Percentiles rank a stretch among this genome's conserved stretches.
These are phyloP conservation scores for Agrochola macilenta DNA, from an alignment of 2,888 invertebrate species.

Conservation along the genomic window DNA sequence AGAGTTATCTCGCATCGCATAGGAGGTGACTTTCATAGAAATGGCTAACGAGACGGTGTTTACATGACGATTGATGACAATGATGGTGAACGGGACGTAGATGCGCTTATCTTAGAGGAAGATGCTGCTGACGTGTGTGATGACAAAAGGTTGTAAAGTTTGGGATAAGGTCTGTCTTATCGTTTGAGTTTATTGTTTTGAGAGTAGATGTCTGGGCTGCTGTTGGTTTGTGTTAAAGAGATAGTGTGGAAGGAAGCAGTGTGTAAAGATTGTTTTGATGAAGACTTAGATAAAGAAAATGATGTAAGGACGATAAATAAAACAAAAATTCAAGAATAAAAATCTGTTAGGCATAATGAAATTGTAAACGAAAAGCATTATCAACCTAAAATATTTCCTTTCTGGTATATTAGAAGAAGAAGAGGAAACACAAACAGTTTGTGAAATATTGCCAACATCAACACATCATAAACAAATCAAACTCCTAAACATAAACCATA, in stretches of 20 bases:
- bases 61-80: constrained; percentile 60
- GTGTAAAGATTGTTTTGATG: neutral
- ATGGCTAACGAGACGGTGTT: constrained; percentile 70
- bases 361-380: neutral
- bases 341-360: too few relatives aligned
- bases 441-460: constrained; percentile 2
- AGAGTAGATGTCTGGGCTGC: constrained; percentile 24
- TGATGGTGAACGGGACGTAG: constrained; percentile 54
- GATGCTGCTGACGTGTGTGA: constrained; percentile 53
- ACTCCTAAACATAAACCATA: constrained; percentile 10
- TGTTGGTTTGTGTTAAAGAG: constrained; percentile 17
- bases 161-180: constrained; percentile 53
- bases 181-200: constrained; percentile 30
- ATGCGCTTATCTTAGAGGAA: constrained; percentile 58
- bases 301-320: neutral
- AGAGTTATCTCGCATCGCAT: constrained; percentile 81
- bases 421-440: neutral
- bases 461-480: constrained; percentile 22
- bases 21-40: constrained; percentile 82
- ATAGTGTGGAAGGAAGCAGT: constrained; percentile 2
- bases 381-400: neutral
- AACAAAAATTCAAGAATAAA: neutral
- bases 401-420: neutral
- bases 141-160: constrained; percentile 54
- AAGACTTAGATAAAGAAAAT: neutral